Base-by-base conservation (phyloP, 2,113 vertebrate species). In the Mohoua ochrocephala region DNA sequence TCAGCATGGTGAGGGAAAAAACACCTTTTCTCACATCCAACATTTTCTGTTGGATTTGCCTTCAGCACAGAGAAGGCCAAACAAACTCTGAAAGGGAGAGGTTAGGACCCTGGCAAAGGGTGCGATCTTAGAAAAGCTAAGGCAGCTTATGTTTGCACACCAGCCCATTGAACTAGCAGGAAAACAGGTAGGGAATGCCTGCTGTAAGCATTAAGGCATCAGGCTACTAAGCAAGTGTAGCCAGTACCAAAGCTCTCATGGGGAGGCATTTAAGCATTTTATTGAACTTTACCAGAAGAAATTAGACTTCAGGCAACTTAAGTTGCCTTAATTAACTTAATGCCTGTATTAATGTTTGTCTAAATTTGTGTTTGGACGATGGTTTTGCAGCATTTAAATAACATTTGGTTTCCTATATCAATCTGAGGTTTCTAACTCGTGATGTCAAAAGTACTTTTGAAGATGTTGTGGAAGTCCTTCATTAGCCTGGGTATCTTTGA, bases 161-260 rank as follows among this genome's bases (percentile, higher is more conserved):
- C 37, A 77, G 23, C 54, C 30, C 1, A 1, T 23, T 61, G 59
- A 84, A 85, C 27, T 47, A 74, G 73, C 45, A 78, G 33, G 37
- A 50, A 81, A 94, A 50, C 12, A 35, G 10, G 41, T 10, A 45
- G 26, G 45, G 20, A 37, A 41, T 61, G 9, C 49, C 30, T 41
- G 24, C 61, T 60, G 19, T 52, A 30, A 35, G 6, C 1, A 0
- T 44, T 24, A n/a, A 49, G 37, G 22, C 1, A 0, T 57, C 44
- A 53, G 42, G 30, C 49, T 77, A 30, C 22, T 45, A 15, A 89
- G 39, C 63, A 89, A 69, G 31, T 16, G 13, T n/a, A 84, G 15
- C 19, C 44, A 65, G 19, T 60, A 33, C 37, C 35, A 44, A 61
- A 44, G 7, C 13, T 69, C 41, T 83, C 54, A 61, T n/a, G 22